These are phyloP conservation scores for Sinhomidia bicolor DNA, from an alignment of 2,888 invertebrate genomes.

Conservation along the genomic window DNA sequence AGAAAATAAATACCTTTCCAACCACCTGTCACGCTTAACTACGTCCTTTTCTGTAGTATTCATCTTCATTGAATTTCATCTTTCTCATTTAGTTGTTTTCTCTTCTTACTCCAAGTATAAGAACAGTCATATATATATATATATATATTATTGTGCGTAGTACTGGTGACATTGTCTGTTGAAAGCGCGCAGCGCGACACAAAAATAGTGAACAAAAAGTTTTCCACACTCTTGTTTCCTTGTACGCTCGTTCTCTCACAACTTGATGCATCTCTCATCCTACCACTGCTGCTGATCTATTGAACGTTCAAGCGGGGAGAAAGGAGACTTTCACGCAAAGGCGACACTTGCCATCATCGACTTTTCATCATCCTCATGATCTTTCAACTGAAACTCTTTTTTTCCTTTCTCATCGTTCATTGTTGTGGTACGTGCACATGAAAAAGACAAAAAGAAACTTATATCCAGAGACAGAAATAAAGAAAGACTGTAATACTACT, in stretches of 20 bases:
- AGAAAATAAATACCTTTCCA: neutral
- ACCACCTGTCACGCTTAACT: slow-evolving; percentile 30
- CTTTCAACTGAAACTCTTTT: slow-evolving; percentile 14
- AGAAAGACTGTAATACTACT: slow-evolving; percentile 58
- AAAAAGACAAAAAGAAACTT: neutral
- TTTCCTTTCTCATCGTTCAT: neutral
- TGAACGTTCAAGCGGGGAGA: slow-evolving; percentile 10
- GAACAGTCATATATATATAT: no score
- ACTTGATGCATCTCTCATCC: neutral
- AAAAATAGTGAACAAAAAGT: neutral
- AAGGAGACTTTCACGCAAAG: slow-evolving; percentile 43
- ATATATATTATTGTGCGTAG: no score
- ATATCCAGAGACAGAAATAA: neutral
- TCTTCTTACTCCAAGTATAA: no score
- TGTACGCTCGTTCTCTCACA: neutral
- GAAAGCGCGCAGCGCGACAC: neutral
- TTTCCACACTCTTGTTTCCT: neutral
- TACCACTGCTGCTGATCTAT: neutral
- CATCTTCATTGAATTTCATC: slow-evolving; percentile 15
- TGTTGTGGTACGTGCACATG: neutral
- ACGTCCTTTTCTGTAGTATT: neutral
- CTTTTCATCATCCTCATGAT: slow-evolving; percentile 50
- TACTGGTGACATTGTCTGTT: neutral
- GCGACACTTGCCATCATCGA: slow-evolving; percentile 16
- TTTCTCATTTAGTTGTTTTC: neutral